A percentile compares a stretch with the other conserved stretches of the same genome.
phyloP scores from a whole-genome alignment of 2,888 invertebrate genomes.

The Drosophila demipolita region DNA sequence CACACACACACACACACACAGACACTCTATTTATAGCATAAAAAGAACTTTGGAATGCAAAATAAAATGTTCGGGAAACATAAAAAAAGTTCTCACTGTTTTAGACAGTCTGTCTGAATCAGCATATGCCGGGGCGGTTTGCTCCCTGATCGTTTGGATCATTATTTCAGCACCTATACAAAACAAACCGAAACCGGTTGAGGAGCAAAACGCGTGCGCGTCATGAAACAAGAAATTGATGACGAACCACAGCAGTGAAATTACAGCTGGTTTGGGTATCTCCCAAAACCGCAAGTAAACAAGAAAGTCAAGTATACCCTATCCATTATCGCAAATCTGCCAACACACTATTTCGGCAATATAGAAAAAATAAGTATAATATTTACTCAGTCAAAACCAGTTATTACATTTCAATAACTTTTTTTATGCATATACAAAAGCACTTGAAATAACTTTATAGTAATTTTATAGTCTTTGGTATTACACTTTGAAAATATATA shows the following conservation, averaged over 20 bases:
- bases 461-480: background rate
- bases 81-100: constrained; percentile 31
- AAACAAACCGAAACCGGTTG: constrained; percentile 53
- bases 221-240: constrained; percentile 50
- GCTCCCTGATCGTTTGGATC: constrained; percentile 29
- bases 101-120: constrained; percentile 52
- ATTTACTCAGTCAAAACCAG: background rate
- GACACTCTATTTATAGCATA: constrained; percentile 18
- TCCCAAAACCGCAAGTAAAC: constrained; percentile 61
- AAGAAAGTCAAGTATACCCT: constrained; percentile 33
- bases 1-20: constrained; percentile 16
- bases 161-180: constrained; percentile 2
- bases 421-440: background rate
- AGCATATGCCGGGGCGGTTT: constrained; percentile 16
- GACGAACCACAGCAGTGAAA: constrained; percentile 45
- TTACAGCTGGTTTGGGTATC: constrained; percentile 52
- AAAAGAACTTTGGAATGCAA: constrained; percentile 41
- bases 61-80: constrained; percentile 61
- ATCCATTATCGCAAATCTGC: background rate
- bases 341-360: background rate
- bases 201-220: constrained; percentile 39
- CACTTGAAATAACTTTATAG: background rate
- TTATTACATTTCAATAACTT: background rate
- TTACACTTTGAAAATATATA: background rate
- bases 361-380: background rate